Evolutionary conservation across 2,797 vertebrate species (phyloP), one percentile per base, ranked within the genome.

Genomic region (Onychomys torridus): DNA sequence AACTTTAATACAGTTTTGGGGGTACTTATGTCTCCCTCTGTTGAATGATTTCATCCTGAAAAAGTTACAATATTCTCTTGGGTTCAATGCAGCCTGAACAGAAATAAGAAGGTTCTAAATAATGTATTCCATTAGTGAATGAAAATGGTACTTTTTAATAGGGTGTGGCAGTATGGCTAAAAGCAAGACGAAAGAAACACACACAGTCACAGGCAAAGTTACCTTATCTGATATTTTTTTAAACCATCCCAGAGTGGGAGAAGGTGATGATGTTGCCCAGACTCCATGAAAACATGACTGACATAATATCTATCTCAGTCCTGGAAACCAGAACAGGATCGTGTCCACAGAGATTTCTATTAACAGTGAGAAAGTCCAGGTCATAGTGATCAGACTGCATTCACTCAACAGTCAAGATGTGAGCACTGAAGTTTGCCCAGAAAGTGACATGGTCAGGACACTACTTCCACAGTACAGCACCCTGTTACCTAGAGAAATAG

Each of bases 391-490:
- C 52, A 4, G 65, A 55, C 49, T 89, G 65, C 32, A 43, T 43
- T 43, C 7, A 13, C 12, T 21, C 4, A 23, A 14, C 4, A 67
- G 32, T 69, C 46, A 27, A 52, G 29, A 16, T 23, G 2, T 63
- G 37, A 27, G 21, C 46, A 57, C 67, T 4, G 5, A 43, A 12
- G 29, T n/a, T 10, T 1, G 11, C 5, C 12, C 17, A 43, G 61
- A 49, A 75, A 49, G 13, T 49, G 40, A 25, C 5, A 52, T 43
- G 25, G n/a, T 81, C 25, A 14, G 5, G 37, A 27, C 1, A 34
- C 3, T 2, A 8, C 14, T 43, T 5, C 43, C 27, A 63, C 16
- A 55, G 27, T 5, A 27, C 3, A 19, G 17, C 0, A 5, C 19
- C 16, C 8, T 21, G 23, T 57, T 21, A 55, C 83, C 32, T 17